A percentile compares a stretch with the other conserved stretches of the same genome.
Evolutionary conservation across 2,797 vertebrate species (phyloP).

Genomic region (Mus spretus): DNA sequence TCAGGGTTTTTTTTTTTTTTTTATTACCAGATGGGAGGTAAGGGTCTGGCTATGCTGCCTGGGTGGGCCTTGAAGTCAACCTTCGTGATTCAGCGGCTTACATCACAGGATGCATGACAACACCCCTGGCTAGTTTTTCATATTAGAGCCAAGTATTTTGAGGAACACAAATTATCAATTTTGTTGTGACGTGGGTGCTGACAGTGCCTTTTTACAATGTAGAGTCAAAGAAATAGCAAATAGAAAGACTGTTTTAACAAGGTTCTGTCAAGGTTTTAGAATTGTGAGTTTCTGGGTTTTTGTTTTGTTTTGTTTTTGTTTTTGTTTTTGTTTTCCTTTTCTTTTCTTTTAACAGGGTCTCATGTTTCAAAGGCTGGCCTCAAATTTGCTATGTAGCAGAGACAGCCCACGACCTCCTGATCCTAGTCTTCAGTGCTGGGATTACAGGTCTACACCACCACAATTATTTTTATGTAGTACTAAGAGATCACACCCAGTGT

Average conservation of each 20-base stretch:
- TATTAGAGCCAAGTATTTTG: slow-evolving; percentile 2
- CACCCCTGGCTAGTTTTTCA: background rate
- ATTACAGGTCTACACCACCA: background rate
- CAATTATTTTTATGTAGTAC: background rate
- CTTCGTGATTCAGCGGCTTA: background rate
- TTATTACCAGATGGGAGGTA: background rate
- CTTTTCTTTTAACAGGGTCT: background rate
- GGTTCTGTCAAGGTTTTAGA: slow-evolving; percentile 8
- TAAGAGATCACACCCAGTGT: background rate
- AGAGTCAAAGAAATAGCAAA: slow-evolving; percentile 28
- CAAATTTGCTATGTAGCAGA: background rate
- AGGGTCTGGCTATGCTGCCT: background rate
- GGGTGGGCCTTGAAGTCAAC: background rate
- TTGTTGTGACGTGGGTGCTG: background rate
- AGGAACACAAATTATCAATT: slow-evolving; percentile 40
- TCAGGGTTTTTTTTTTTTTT: too few relatives aligned
- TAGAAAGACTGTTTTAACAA: slow-evolving; percentile 31
- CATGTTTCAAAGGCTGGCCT: background rate
- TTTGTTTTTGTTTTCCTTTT: background rate
- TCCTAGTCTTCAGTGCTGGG: background rate
- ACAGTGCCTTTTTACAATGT: background rate
- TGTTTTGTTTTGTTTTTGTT: too few relatives aligned
- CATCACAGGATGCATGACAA: background rate
- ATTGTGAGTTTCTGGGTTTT: background rate
- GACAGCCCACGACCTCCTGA: background rate